Conservation (phyloP, 2,113 vertebrate species). For the Calyptomena viridis region DNA sequence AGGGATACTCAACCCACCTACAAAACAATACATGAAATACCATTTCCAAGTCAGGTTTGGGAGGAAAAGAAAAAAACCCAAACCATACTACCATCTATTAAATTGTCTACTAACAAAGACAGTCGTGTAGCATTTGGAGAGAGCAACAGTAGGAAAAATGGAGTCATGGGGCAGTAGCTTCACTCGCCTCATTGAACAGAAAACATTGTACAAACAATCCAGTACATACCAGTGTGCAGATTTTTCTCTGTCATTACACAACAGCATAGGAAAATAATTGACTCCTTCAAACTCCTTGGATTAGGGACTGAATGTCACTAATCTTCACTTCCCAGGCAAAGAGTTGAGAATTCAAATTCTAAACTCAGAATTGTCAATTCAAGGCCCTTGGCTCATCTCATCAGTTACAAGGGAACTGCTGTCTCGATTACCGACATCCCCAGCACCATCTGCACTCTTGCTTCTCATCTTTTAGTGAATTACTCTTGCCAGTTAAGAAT, state of each 20-base stretch:
- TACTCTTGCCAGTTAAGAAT: not conserved
- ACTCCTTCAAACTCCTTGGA: not conserved
- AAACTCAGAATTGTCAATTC: not conserved
- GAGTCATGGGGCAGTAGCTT: not conserved
- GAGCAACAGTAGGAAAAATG: not conserved
- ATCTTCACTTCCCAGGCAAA: not conserved
- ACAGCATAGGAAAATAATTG: not conserved
- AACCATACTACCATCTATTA: not conserved
- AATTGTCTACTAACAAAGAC: not conserved
- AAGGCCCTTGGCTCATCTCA: not conserved
- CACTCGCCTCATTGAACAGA: not conserved
- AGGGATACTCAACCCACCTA: not conserved
- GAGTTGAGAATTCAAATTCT: not conserved
- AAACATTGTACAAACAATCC: not conserved
- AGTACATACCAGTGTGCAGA: not conserved
- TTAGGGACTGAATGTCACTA: not conserved
- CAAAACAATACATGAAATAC: not conserved
- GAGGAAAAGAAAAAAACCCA: rapidly evolving
- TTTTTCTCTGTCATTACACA: not conserved
- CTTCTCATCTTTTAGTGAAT: not conserved
- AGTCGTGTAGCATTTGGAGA: not conserved
- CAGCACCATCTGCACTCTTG: not conserved
- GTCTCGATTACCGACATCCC: not conserved
- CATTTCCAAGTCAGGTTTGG: not conserved
- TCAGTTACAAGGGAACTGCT: not conserved